These are phyloP conservation scores for Trachymyrmex septentrionalis DNA, from an alignment of 1,140 invertebrate species.

Conservation along the genomic window DNA sequence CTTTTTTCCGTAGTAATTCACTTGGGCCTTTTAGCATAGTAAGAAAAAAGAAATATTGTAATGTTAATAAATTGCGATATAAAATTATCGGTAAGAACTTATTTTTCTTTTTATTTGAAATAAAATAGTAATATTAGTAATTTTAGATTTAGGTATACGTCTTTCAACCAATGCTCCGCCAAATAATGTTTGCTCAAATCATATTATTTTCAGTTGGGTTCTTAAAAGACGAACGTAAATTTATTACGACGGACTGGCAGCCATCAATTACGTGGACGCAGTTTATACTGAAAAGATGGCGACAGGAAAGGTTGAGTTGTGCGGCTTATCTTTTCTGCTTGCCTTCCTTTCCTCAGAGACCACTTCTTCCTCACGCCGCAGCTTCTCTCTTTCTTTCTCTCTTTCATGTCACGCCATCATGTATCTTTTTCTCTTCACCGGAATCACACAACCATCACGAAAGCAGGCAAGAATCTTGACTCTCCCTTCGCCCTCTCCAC, in stretches of 20 bases:
- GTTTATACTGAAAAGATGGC: slow-evolving; percentile 73
- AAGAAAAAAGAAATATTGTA: too few species aligned
- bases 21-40: too few species aligned
- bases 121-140: neutral
- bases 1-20: too few species aligned
- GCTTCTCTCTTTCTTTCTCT: neutral
- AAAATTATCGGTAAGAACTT: neutral
- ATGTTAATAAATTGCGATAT: neutral
- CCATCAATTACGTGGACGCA: slow-evolving; percentile 64
- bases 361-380: slow-evolving; percentile 25
- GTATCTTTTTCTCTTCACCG: slow-evolving; percentile 68
- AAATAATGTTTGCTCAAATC: neutral
- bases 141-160: neutral
- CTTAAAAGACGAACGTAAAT: slow-evolving; percentile 31
- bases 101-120: neutral
- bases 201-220: slow-evolving; percentile 14
- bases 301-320: slow-evolving; percentile 61
- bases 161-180: neutral
- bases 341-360: slow-evolving; percentile 54
- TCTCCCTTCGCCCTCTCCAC: slow-evolving; percentile 23
- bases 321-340: slow-evolving; percentile 62
- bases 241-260: slow-evolving; percentile 25
- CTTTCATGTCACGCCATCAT: slow-evolving; percentile 19
- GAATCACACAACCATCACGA: slow-evolving; percentile 65
- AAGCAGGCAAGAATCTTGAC: slow-evolving; percentile 24